Evolutionary conservation across 1,140 invertebrate genomes (phyloP), one percentile per base, ranked within the genome.

Genomic region (Amphibalanus amphitrite): DNA sequence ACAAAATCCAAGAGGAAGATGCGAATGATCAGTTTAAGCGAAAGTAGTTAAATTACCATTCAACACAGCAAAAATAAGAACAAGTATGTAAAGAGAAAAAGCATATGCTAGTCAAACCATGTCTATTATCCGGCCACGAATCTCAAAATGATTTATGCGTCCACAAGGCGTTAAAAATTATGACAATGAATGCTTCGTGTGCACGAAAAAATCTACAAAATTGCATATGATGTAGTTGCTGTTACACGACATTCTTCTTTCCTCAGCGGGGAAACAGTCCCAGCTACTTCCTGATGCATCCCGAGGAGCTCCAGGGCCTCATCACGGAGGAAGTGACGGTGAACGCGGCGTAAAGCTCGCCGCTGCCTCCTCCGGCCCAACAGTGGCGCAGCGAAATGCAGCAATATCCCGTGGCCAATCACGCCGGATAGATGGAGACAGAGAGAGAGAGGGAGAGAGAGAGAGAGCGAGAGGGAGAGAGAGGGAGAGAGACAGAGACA

Each of bases 1-100:
- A 29, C 71, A 67, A 75, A 69, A 40, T 65, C 69, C 70, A 23
- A 15, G 23, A 64, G 40, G 73, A 74, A 70, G 23, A 25, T 64
- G 65, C 13, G 10, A 59, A 23, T 23, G 20, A 23, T 59, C 10
- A 20, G 47, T 59, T 59, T 59, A 59, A 3, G 13, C 1, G 6
- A 17, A 59, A 1, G 47, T 59, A 23, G 47, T 59, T n/a, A n/a
- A n/a, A n/a, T n/a, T n/a, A n/a, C n/a, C n/a, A n/a, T n/a, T n/a
- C n/a, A n/a, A n/a, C n/a, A n/a, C n/a, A 59, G 47, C 47, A 20
- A 13, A 13, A 20, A 59, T 59, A 3, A 59, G 17, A 38, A 6
- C 33, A 4, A 38, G 4, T 38, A 38, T 15, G 15, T 38, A 38
- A 6, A 15, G 33, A 38, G 4, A 15, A 4, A 38, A 38, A 6